phyloP scores from a whole-genome alignment of 2,797 vertebrate genomes.

The Siniperca scherzeri region DNA sequence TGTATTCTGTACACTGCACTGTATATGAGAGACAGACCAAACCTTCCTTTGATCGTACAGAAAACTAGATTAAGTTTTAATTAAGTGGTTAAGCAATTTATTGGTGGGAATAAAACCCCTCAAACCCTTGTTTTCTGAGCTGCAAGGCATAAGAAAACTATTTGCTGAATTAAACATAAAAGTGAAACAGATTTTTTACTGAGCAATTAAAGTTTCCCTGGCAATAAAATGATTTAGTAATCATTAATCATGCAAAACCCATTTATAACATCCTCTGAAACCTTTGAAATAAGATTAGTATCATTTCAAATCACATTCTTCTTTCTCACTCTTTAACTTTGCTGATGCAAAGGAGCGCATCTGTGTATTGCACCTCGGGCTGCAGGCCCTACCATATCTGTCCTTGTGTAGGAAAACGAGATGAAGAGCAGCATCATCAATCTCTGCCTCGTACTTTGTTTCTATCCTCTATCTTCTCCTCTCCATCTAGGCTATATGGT shows the following conservation, averaged over 20 bases:
- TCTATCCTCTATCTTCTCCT: constrained; percentile 55
- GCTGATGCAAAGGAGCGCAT: constrained; percentile 44
- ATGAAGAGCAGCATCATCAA: constrained; percentile 71
- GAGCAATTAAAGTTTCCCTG: constrained; percentile 59
- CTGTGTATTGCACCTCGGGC: constrained; percentile 37
- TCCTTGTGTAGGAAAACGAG: constrained; percentile 67
- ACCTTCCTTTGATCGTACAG: constrained; percentile 37
- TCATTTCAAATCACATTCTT: constrained; percentile 47
- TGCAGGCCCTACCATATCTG: constrained; percentile 49
- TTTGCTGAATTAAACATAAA: constrained; percentile 67
- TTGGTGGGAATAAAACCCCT: constrained; percentile 4
- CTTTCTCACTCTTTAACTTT: constrained; percentile 36
- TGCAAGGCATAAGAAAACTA: constrained; percentile 41
- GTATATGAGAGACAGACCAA: neutral
- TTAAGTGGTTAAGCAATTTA: constrained; percentile 33
- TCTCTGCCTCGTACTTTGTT: constrained; percentile 73
- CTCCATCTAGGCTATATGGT: constrained; percentile 54
- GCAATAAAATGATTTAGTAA: constrained; percentile 57
- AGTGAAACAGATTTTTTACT: constrained; percentile 49
- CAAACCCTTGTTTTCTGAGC: constrained; percentile 42
- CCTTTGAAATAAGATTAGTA: constrained; percentile 54
- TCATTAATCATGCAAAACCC: constrained; percentile 59
- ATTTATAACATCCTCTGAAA: constrained; percentile 52
- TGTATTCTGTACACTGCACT: neutral
- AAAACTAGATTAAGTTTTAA: constrained; percentile 33